Evolutionary conservation across 2,797 vertebrate genomes (phyloP).

Genomic region (Syndactyla subalaris): DNA sequence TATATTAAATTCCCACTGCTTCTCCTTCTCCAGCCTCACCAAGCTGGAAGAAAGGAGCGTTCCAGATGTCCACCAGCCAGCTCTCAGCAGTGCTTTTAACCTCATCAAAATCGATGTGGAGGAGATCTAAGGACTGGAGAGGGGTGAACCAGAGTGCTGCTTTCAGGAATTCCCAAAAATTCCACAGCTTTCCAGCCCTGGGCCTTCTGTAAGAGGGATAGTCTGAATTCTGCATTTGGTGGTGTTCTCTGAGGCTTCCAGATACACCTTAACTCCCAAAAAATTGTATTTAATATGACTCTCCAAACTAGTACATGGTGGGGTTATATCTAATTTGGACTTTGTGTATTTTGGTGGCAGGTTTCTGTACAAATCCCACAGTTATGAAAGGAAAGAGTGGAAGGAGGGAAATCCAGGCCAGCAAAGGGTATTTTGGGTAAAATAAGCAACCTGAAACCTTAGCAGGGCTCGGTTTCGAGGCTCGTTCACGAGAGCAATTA

Average conservation of each 20-base stretch:
- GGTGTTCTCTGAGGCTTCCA: neutral
- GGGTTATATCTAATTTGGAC: fast-evolving
- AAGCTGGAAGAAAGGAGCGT: neutral
- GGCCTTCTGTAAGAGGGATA: neutral
- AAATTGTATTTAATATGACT: fast-evolving
- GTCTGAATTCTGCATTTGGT: neutral
- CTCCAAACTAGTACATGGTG: fast-evolving
- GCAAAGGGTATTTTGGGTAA: neutral
- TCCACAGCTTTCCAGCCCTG: neutral
- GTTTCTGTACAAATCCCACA: neutral
- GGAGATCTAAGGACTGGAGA: neutral
- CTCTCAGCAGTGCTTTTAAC: neutral
- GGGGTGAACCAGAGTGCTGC: neutral
- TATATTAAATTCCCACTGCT: neutral
- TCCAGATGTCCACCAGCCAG: neutral
- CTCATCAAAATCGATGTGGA: neutral
- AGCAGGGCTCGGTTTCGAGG: neutral
- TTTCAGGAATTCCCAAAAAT: neutral
- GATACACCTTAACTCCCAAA: neutral
- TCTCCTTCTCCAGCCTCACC: neutral
- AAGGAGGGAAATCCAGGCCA: neutral
- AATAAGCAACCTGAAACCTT: neutral
- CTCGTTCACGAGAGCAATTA: neutral
- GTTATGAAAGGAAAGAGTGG: neutral
- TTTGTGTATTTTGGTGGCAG: neutral